Conservation (phyloP, 2,113 vertebrate species). For the Bubo blakistoni region DNA sequence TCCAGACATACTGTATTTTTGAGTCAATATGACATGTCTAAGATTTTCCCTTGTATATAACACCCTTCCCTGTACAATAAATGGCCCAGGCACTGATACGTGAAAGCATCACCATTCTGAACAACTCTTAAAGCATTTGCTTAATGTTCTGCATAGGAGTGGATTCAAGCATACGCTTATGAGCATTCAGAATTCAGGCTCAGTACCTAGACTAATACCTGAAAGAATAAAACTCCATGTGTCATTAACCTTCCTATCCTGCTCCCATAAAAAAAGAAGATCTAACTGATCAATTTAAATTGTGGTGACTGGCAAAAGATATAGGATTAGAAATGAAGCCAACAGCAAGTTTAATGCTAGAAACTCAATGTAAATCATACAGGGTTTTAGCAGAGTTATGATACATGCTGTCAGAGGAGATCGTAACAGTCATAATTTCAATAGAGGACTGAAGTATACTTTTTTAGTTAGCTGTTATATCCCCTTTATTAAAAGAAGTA, state of each 20-base stretch:
- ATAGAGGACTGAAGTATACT: not conserved
- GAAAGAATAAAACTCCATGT: constrained; percentile 15
- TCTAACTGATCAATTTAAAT: constrained; percentile 4
- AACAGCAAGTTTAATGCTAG: not conserved
- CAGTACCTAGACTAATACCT: not conserved
- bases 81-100: not conserved
- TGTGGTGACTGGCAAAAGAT: not conserved
- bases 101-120: not conserved
- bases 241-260: constrained; percentile 20
- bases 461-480: not conserved
- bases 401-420: not conserved
- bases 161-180: not conserved
- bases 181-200: not conserved
- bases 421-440: not conserved
- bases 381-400: not conserved
- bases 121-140: constrained; percentile 1
- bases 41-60: not conserved
- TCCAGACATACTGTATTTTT: not conserved
- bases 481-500: not conserved
- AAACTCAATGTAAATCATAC: not conserved
- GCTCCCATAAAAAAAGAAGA: not conserved
- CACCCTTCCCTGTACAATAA: not conserved
- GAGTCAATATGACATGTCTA: not conserved
- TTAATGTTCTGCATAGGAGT: constrained; percentile 21
- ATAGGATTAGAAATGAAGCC: not conserved